Percentiles rank a stretch among this genome's conserved stretches.
Evolutionary conservation across 2,113 vertebrate genomes (phyloP).

Genomic region (Cisticola juncidis): DNA sequence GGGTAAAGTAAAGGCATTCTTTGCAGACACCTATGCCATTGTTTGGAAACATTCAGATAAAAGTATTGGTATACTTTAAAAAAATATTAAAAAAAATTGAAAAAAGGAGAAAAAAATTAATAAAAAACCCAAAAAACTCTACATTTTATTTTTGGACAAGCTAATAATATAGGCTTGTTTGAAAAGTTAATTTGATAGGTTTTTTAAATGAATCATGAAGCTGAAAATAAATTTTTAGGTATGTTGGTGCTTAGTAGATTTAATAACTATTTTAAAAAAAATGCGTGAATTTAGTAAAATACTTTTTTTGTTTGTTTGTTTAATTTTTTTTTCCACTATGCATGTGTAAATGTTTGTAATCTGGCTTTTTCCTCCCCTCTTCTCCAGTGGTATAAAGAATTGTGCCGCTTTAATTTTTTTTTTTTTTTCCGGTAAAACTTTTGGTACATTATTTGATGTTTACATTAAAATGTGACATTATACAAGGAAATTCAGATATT

Average conservation of each 20-base stretch:
- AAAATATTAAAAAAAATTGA: not conserved
- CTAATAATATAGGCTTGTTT: slow-evolving; percentile 80
- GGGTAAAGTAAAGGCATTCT: slow-evolving; percentile 71
- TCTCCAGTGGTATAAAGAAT: slow-evolving; percentile 82
- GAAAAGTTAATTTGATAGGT: slow-evolving; percentile 82
- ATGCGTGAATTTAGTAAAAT: slow-evolving; percentile 82
- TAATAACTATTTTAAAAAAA: slow-evolving; percentile 83
- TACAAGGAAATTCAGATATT: slow-evolving; percentile 87
- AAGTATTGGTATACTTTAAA: slow-evolving; percentile 70
- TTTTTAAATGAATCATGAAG: slow-evolving; percentile 84
- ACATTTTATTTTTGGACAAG: slow-evolving; percentile 77
- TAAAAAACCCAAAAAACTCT: not conserved
- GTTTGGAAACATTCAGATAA: slow-evolving; percentile 74
- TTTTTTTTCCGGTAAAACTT: slow-evolving; percentile 77
- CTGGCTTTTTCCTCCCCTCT: slow-evolving; percentile 78
- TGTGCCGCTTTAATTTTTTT: slow-evolving; percentile 73
- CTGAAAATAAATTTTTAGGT: slow-evolving; percentile 83
- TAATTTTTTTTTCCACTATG: slow-evolving; percentile 79
- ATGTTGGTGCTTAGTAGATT: slow-evolving; percentile 87
- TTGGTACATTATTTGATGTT: slow-evolving; percentile 95
- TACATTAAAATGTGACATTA: slow-evolving; percentile 95
- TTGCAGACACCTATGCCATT: slow-evolving; percentile 71
- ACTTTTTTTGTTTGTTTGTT: slow-evolving; percentile 67
- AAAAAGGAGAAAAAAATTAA: not conserved
- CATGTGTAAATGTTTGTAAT: slow-evolving; percentile 90